Evolutionary conservation across 1,140 invertebrate genomes (phyloP).

Genomic region (Parasteatoda tepidariorum): DNA sequence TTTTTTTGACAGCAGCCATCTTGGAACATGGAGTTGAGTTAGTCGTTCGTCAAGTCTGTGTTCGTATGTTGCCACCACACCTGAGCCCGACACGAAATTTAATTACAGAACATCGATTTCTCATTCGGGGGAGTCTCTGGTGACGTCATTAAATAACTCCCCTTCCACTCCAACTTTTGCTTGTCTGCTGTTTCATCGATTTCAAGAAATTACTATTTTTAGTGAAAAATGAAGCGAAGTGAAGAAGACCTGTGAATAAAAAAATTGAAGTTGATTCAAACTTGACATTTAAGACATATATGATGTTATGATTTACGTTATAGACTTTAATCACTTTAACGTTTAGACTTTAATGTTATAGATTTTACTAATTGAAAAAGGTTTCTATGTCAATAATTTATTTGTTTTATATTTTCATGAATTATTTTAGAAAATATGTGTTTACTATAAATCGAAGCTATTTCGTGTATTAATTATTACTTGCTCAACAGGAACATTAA

Average conservation of each 20-base stretch:
- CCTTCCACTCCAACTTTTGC: neutral
- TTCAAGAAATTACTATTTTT: neutral
- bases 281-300: too few relatives aligned
- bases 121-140: neutral
- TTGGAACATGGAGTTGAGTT: neutral
- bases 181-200: neutral
- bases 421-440: too few relatives aligned
- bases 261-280: too few relatives aligned
- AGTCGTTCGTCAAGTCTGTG: neutral
- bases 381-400: too few relatives aligned
- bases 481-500: too few relatives aligned
- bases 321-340: too few relatives aligned
- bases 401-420: too few relatives aligned
- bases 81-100: constrained; percentile 42
- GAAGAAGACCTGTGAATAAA: neutral
- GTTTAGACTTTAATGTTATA: too few relatives aligned
- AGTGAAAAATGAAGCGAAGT: neutral
- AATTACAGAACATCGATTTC: constrained; percentile 27
- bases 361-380: too few relatives aligned
- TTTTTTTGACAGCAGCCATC: constrained; percentile 45
- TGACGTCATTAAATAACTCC: constrained; percentile 9
- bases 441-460: too few relatives aligned
- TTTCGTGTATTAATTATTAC: too few relatives aligned
- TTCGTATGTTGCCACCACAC: neutral
- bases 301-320: too few relatives aligned